Conservation (phyloP, 2,888 invertebrate species). For the Caenorhabditis virilis region DNA sequence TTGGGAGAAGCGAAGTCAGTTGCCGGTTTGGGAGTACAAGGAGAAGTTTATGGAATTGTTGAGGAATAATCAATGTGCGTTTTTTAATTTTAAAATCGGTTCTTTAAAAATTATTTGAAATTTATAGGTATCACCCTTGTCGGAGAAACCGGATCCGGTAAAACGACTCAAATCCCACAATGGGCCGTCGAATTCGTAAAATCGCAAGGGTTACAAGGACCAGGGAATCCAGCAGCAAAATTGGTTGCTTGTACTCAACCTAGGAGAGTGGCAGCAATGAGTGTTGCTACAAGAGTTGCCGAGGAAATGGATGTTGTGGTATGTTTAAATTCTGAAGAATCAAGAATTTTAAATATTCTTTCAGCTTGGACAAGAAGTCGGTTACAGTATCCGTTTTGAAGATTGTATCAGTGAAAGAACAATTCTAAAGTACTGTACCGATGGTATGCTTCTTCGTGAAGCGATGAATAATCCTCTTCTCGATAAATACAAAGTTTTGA, state of each 20-base stretch:
- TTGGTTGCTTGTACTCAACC: conserved; percentile 96
- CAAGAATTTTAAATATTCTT: not conserved
- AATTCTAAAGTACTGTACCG: conserved; percentile 79
- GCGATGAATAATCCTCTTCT: conserved; percentile 99
- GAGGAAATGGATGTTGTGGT: conserved; percentile 96
- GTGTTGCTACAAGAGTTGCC: conserved; percentile 96
- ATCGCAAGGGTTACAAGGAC: conserved; percentile 15
- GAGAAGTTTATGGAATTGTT: conserved; percentile 90
- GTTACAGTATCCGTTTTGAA: conserved; percentile 97
- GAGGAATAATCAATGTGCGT: conserved; percentile 80
- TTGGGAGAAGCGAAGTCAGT: conserved; percentile 83
- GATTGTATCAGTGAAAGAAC: conserved; percentile 95
- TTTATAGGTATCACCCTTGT: conserved; percentile 75
- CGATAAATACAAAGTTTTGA: conserved; percentile 89
- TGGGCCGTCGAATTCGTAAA: conserved; percentile 75
- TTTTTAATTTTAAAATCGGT: not conserved
- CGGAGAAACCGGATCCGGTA: conserved; percentile 99
- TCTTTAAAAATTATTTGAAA: not conserved
- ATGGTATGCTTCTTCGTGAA: conserved; percentile 90
- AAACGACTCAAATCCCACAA: conserved; percentile 97
- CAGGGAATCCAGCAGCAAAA: too few species aligned
- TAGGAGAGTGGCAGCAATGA: conserved; percentile 95
- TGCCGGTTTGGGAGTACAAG: conserved; percentile 98
- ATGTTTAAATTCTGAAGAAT: conserved; percentile 8
- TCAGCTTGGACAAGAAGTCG: conserved; percentile 84